phyloP scores from a whole-genome alignment of 2,888 invertebrate genomes.

The Terebella lapidaria region DNA sequence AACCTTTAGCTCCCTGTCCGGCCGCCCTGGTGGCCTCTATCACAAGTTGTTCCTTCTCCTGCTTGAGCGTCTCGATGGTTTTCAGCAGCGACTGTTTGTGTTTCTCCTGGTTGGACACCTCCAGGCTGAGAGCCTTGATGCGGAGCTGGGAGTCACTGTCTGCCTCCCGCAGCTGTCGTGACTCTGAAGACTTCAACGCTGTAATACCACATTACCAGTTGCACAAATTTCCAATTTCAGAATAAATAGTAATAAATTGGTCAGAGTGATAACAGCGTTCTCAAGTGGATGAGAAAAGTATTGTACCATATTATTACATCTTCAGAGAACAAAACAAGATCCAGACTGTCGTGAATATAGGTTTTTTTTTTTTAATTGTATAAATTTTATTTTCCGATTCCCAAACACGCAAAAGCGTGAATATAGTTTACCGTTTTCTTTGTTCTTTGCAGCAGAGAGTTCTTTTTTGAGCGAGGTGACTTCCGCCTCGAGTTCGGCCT shows the following conservation, averaged over 20 bases:
- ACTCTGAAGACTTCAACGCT: neutral
- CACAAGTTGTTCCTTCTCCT: slow-evolving; percentile 30
- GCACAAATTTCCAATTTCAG: no score
- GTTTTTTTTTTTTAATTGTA: no score
- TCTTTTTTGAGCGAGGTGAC: neutral
- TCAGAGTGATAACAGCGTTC: no score
- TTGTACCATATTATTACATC: no score
- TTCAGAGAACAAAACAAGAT: no score
- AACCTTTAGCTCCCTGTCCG: neutral
- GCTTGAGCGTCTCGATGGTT: slow-evolving; percentile 36
- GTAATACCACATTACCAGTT: neutral
- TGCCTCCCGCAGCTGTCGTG: slow-evolving; percentile 14
- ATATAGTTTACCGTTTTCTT: neutral
- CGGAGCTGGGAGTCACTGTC: slow-evolving; percentile 32
- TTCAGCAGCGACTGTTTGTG: slow-evolving; percentile 36
- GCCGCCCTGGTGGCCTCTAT: neutral
- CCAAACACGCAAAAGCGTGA: no score
- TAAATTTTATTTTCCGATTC: no score
- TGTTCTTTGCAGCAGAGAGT: neutral
- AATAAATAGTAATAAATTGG: no score
- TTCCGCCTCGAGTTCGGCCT: slow-evolving; percentile 29
- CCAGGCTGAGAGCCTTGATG: slow-evolving; percentile 33
- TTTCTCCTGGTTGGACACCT: slow-evolving; percentile 36
- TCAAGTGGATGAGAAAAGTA: no score
- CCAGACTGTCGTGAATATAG: no score